A percentile compares a stretch with the other conserved stretches of the same genome.
phyloP scores from a whole-genome alignment of 2,113 vertebrate genomes.

The Sturnira hondurensis region DNA sequence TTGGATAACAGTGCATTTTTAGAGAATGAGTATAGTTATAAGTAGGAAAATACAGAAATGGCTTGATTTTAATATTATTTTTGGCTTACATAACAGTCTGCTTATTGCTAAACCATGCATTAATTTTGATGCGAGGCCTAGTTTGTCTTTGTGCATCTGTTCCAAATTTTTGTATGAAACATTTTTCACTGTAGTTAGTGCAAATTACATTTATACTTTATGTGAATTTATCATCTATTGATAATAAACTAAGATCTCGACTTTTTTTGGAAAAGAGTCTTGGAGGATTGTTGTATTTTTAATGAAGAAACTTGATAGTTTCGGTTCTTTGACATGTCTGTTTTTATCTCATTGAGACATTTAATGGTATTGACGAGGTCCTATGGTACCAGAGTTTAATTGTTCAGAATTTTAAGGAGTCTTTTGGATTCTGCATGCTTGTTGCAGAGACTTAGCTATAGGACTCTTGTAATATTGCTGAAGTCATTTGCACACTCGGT shows the following conservation, averaged over 20 bases:
- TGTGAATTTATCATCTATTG: not conserved
- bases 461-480: not conserved
- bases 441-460: not conserved
- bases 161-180: not conserved
- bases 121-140: not conserved
- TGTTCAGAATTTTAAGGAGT: not conserved
- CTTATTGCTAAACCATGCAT: not conserved
- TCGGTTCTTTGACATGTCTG: not conserved
- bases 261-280: not conserved
- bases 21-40: not conserved
- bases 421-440: not conserved
- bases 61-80: slow-evolving; percentile 21
- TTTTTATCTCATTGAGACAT: not conserved
- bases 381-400: not conserved
- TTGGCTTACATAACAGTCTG: not conserved
- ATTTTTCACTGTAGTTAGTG: not conserved
- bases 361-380: not conserved
- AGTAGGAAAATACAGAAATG: not conserved
- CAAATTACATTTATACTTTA: slow-evolving; percentile 3
- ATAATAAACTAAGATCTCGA: not conserved
- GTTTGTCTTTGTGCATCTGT: not conserved
- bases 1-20: not conserved
- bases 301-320: not conserved
- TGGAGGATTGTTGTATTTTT: not conserved
- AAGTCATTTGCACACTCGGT: not conserved